phyloP scores from a whole-genome alignment of 92 coral and sea anemone species.

The Ricordea florida region DNA sequence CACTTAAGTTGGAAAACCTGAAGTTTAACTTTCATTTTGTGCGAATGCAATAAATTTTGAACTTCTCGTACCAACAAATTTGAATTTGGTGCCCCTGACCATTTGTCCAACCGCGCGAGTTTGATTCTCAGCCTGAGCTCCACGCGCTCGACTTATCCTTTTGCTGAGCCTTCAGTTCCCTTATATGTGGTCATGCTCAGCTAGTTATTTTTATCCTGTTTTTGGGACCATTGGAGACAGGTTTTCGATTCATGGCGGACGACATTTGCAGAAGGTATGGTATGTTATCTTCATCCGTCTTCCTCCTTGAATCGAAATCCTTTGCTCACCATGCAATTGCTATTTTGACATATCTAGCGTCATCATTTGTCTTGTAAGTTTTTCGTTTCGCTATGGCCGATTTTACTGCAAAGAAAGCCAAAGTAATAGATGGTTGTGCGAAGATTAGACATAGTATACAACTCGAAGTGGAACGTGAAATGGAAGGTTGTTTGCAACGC shows the following conservation, averaged over 20 bases:
- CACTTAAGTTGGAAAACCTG: no score
- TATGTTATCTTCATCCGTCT: background rate
- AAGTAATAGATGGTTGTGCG: background rate
- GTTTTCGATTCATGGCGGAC: background rate
- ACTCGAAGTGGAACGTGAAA: constrained; percentile 1
- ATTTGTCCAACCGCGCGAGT: no score
- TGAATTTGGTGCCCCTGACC: no score
- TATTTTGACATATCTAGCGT: no score
- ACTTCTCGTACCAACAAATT: no score
- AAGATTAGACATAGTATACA: background rate
- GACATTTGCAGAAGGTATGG: no score
- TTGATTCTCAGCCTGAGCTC: no score
- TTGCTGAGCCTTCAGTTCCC: background rate
- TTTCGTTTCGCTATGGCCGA: background rate
- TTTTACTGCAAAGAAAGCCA: background rate
- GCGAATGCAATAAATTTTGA: no score
- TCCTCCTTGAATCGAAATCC: background rate
- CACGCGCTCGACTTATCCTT: no score
- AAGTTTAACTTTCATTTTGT: no score
- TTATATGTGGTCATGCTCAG: background rate
- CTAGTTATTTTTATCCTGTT: no score
- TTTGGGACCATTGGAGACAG: background rate
- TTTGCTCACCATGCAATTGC: background rate
- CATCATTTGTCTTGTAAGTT: no score
- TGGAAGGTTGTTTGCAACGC: constrained; percentile 16